Percentiles rank a stretch among this genome's conserved stretches.
These are phyloP conservation scores for Acleris sparsana DNA, from an alignment of 2,888 invertebrate genomes.

Conservation along the genomic window DNA sequence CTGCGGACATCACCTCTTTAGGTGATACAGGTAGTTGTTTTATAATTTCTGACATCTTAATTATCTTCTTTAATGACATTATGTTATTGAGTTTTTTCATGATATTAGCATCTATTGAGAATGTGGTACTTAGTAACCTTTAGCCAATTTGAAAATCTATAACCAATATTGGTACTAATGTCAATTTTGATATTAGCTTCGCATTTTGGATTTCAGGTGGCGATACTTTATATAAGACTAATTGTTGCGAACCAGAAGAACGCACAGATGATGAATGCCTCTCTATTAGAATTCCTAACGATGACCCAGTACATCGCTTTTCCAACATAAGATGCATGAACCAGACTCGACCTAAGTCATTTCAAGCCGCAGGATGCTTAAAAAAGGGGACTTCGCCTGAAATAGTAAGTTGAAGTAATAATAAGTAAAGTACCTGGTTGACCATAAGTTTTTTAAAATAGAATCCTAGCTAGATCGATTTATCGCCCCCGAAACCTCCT, in stretches of 20 bases:
- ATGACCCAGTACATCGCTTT: constrained; percentile 54
- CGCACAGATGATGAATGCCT: constrained; percentile 46
- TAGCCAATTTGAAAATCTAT: too few relatives aligned
- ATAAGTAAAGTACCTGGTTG: too few relatives aligned
- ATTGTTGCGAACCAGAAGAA: constrained; percentile 49
- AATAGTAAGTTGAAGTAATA: constrained; percentile 42
- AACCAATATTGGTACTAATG: too few relatives aligned
- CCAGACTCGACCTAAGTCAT: constrained; percentile 52
- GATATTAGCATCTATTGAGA: too few relatives aligned
- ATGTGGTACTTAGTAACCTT: too few relatives aligned
- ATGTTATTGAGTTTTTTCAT: background rate
- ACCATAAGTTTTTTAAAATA: too few relatives aligned
- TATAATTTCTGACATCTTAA: background rate
- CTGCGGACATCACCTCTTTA: constrained; percentile 42
- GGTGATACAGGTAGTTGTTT: constrained; percentile 2
- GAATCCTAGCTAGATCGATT: too few relatives aligned
- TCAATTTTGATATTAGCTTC: too few relatives aligned
- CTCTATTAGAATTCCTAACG: constrained; percentile 46
- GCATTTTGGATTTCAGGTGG: constrained; percentile 4
- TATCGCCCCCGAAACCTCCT: too few relatives aligned
- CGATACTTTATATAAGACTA: constrained; percentile 42
- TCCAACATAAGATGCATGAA: constrained; percentile 52
- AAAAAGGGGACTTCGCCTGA: constrained; percentile 44
- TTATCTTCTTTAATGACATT: background rate
- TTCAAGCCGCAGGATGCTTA: constrained; percentile 49